A percentile compares a stretch with the other conserved stretches of the same genome.
Conservation (phyloP, 2,797 vertebrate genomes). For the Ceyx erithaca region DNA sequence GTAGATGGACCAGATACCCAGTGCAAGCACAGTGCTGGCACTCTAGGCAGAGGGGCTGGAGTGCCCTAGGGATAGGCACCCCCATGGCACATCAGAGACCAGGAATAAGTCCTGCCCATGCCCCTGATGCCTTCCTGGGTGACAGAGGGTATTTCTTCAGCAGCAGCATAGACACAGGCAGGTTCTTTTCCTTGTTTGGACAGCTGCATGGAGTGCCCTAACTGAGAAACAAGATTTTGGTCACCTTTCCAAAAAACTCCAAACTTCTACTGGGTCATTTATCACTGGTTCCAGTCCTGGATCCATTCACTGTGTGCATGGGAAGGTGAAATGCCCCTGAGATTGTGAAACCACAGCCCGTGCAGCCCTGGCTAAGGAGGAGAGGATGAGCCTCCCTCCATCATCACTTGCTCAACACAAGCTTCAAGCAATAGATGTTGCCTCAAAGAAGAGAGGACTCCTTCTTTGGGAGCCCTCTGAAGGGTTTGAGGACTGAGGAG, state of each 20-base stretch:
- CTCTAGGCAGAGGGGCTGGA: background rate
- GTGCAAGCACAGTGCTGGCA: background rate
- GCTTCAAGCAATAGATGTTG: fast-evolving
- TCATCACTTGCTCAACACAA: fast-evolving
- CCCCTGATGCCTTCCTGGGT: background rate
- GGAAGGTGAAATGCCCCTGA: background rate
- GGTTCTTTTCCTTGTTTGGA: background rate
- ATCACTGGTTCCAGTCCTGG: background rate
- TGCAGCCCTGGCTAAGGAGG: background rate
- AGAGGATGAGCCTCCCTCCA: background rate
- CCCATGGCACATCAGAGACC: fast-evolving
- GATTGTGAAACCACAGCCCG: background rate
- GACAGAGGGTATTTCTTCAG: background rate
- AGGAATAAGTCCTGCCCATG: background rate
- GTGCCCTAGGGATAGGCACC: background rate
- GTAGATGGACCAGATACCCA: fast-evolving
- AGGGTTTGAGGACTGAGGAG: background rate
- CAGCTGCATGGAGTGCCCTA: background rate
- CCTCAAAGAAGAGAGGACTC: fast-evolving
- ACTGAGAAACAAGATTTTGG: background rate
- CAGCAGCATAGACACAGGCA: background rate
- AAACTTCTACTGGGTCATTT: background rate
- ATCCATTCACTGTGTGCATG: background rate
- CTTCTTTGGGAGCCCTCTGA: background rate
- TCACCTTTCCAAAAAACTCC: background rate